Evolutionary conservation across 23 tunicate species (phyloP).

Genomic region (Diplosoma virens): DNA sequence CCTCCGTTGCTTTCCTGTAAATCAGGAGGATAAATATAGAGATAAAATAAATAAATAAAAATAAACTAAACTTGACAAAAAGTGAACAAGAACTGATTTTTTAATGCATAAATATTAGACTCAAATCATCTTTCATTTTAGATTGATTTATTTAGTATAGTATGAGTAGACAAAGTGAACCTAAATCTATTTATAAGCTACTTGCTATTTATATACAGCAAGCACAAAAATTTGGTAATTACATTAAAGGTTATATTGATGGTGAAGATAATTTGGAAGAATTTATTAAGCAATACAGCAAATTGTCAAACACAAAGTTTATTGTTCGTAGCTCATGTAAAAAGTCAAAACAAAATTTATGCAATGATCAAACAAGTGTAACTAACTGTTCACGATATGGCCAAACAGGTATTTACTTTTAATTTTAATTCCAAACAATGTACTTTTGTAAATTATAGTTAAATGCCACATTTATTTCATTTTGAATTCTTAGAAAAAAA

Average conservation of each 20-base stretch:
- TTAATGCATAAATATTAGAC: no score
- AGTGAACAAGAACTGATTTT: no score
- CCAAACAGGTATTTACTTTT: constrained; percentile 22
- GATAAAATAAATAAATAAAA: no score
- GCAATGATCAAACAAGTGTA: not conserved
- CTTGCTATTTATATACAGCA: constrained; percentile 18
- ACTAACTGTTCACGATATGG: constrained; percentile 47
- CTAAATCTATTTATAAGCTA: constrained; percentile 30
- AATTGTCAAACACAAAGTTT: constrained; percentile 33
- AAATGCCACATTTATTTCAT: no score
- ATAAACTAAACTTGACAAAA: no score
- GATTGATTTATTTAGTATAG: no score
- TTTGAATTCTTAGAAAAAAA: no score
- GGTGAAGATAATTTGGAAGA: constrained; percentile 37
- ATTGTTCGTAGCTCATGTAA: constrained; percentile 39
- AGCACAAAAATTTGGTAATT: constrained; percentile 40
- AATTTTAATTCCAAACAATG: not conserved
- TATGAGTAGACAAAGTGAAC: no score
- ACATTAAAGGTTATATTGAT: constrained; percentile 56
- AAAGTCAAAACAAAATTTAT: constrained; percentile 16
- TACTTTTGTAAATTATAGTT: not conserved
- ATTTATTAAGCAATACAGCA: constrained; percentile 31
- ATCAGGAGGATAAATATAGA: no score
- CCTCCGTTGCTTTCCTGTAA: no score
- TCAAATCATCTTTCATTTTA: no score